Base-by-base conservation (phyloP, 1,140 invertebrate genomes). In the Oreohelix idahoensis region DNA sequence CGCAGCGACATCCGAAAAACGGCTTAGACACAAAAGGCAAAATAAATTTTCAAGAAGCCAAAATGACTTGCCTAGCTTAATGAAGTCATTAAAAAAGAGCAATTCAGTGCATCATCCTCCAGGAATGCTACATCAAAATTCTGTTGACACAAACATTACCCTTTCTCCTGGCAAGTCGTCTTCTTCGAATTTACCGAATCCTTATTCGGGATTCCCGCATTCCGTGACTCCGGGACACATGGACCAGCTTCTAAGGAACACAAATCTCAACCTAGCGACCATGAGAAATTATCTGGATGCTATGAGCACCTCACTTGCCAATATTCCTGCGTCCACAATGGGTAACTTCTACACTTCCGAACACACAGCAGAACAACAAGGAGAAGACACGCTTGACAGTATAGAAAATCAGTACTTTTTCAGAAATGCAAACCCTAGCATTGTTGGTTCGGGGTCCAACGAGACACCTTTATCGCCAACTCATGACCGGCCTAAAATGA, bases 231-330 rank as follows among this genome's bases (percentile, higher is more conserved):
- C 78, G 2, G 78, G 78, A 10, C 78, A 32, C 29, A 39, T 79
- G 10, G 78, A 79, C 35, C 53, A 79, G 17, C 13, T 79, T 35
- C 39, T 79, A 32, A 36, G 66, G 35, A 79, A 79, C 78, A 66
- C 78, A 36, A n/a, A 32, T 29, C 35, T 79, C 13, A 70, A 79
- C 26, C 36, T 79, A 23, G 63, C 78, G 0, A 53, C 58, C 13
- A 79, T 79, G 78, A 66, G 63, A 42, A 69, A 8, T 58, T 70
- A 70, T 45, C 78, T 79, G 26, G 58, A 79, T 35, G 78, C 78
- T n/a, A 79, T 79, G 78, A 79, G 58, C 35, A 45, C 13, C 23
- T 79, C 78, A 0, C 29, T 79, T 8, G 58, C 78, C 32, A 79
- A 70, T 29, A 69, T 79, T 11, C 78, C 78, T 5, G 2, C 32